phyloP scores from a whole-genome alignment of 1,140 invertebrate species.

The Meloidogyne hapla region DNA sequence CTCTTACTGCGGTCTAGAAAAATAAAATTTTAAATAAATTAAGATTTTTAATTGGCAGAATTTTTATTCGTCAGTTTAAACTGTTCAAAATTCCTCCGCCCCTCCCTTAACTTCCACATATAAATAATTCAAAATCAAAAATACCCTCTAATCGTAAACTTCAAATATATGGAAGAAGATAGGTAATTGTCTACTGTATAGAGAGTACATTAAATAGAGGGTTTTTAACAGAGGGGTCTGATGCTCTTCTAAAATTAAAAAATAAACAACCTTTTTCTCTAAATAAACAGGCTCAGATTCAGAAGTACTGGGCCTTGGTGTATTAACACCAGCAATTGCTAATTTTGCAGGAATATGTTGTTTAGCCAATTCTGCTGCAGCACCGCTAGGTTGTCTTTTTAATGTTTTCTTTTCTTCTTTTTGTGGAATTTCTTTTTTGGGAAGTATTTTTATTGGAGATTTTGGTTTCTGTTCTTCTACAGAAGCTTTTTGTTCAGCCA shows the following conservation, averaged over 20 bases:
- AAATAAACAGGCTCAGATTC: not conserved
- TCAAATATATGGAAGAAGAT: too few relatives aligned
- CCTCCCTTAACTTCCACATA: too few relatives aligned
- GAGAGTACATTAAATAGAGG: too few relatives aligned
- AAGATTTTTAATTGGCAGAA: too few relatives aligned
- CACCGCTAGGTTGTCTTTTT: slow-evolving; percentile 22
- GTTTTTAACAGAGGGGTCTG: not conserved
- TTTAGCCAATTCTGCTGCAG: slow-evolving; percentile 14
- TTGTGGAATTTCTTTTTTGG: slow-evolving; percentile 20
- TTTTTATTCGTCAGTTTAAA: too few relatives aligned
- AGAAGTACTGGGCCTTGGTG: slow-evolving; percentile 4
- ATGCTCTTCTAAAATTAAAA: too few relatives aligned
- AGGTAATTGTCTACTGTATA: too few relatives aligned
- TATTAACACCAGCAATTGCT: slow-evolving; percentile 18
- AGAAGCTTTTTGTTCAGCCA: slow-evolving; percentile 11
- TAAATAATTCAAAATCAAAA: too few relatives aligned
- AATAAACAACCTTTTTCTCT: not conserved
- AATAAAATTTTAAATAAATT: not conserved
- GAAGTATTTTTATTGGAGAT: slow-evolving; percentile 18
- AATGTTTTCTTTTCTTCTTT: slow-evolving; percentile 25
- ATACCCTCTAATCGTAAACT: too few relatives aligned
- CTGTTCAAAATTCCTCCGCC: too few relatives aligned
- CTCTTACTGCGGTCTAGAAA: not conserved
- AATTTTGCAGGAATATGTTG: slow-evolving; percentile 16
- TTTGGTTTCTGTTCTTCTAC: slow-evolving; percentile 14